A percentile compares a stretch with the other conserved stretches of the same genome.
These are phyloP conservation scores for Octodon degus DNA, from an alignment of 2,113 vertebrate genomes.

Conservation along the genomic window DNA sequence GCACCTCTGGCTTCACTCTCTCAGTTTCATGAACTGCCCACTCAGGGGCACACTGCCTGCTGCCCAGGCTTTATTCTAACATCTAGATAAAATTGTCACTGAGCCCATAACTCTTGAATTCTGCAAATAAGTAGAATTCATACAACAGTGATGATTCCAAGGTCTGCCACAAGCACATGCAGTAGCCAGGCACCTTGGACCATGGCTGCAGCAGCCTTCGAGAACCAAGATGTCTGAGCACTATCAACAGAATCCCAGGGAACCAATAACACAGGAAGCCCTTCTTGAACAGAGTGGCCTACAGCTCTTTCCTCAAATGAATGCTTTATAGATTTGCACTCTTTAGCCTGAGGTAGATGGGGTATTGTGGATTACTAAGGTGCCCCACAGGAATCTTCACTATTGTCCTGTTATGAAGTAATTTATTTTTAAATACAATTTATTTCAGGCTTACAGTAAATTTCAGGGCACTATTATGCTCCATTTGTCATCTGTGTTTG, in stretches of 20 bases:
- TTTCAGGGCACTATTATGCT: slow-evolving; percentile 63
- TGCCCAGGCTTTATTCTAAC: background rate
- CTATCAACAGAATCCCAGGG: background rate
- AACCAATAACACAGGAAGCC: background rate
- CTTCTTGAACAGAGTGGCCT: background rate
- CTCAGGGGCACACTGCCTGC: background rate
- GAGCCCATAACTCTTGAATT: background rate
- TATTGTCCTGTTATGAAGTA: background rate
- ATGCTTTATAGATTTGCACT: background rate
- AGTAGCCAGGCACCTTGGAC: background rate
- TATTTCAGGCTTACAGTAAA: slow-evolving; percentile 79
- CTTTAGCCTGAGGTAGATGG: background rate
- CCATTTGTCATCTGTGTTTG: slow-evolving; percentile 53
- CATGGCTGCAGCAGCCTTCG: background rate
- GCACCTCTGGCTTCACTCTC: background rate
- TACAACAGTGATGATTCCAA: background rate
- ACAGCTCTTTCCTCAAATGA: background rate
- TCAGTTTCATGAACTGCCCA: background rate
- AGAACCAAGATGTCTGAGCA: background rate
- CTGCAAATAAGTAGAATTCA: background rate
- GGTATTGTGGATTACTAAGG: background rate
- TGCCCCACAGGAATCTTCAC: background rate
- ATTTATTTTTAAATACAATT: slow-evolving; percentile 79
- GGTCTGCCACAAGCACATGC: background rate
- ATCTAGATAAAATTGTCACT: background rate